Evolutionary conservation across 2,797 vertebrate species (phyloP).

Genomic region (Monodelphis domestica): DNA sequence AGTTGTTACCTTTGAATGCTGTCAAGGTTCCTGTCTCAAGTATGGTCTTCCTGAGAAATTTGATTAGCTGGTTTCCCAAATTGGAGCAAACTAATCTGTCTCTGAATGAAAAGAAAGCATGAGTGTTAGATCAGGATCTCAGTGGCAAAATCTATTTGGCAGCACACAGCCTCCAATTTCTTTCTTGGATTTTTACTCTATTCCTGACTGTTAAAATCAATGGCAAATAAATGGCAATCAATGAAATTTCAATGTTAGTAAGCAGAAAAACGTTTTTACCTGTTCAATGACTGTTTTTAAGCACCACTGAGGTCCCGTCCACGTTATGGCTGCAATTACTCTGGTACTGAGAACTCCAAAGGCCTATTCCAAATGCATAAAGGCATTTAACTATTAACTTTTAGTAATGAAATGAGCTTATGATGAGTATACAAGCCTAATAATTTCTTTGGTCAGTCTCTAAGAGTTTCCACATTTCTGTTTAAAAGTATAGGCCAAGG

Average conservation of each 20-base stretch:
- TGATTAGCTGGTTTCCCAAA: background rate
- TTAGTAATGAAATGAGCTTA: background rate
- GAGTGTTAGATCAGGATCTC: background rate
- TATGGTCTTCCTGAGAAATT: background rate
- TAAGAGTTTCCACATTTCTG: background rate
- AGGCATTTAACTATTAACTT: conserved; percentile 37
- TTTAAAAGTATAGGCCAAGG: background rate
- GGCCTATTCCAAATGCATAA: conserved; percentile 92
- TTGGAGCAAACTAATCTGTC: too few species aligned
- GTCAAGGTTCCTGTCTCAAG: too few species aligned
- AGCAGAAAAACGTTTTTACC: conserved; percentile 83
- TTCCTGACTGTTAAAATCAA: background rate
- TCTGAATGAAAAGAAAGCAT: background rate
- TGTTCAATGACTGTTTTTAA: conserved; percentile 98
- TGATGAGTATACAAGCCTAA: background rate
- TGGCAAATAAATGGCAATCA: background rate
- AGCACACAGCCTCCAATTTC: background rate
- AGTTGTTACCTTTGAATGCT: too few species aligned
- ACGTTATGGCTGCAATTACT: conserved; percentile 97
- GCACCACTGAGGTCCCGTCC: conserved; percentile 99
- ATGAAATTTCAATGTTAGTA: background rate
- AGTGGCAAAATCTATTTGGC: background rate
- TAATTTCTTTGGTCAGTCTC: background rate
- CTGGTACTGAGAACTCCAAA: conserved; percentile 98
- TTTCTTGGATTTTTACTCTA: too few species aligned